These are phyloP conservation scores for Apodemia zela DNA, from an alignment of 2,888 invertebrate species.

Conservation along the genomic window DNA sequence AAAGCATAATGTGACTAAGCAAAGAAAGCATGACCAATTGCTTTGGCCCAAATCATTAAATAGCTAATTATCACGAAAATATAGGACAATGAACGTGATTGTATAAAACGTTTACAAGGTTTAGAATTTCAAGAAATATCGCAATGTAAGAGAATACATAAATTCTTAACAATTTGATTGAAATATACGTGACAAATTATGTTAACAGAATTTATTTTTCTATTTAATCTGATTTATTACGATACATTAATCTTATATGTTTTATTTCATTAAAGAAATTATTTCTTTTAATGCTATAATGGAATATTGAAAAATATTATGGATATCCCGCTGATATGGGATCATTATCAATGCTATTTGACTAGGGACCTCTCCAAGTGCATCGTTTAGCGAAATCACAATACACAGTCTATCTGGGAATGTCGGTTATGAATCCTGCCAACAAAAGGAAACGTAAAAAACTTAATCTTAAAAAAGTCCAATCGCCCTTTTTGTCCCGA, in stretches of 20 bases:
- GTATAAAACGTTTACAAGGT: background rate
- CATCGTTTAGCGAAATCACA: conserved; percentile 67
- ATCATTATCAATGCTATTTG: conserved; percentile 66
- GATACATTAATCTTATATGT: conserved; percentile 19
- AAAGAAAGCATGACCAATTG: conserved; percentile 20
- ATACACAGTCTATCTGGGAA: conserved; percentile 72
- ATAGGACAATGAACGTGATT: background rate
- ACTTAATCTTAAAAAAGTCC: conserved; percentile 55
- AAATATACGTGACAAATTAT: background rate
- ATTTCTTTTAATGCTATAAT: conserved; percentile 44
- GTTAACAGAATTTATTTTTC: background rate
- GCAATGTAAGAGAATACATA: conserved; percentile 22
- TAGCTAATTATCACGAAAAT: conserved; percentile 21
- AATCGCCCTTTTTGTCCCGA: conserved; percentile 61
- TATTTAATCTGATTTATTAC: conserved; percentile 10
- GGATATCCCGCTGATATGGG: conserved; percentile 71
- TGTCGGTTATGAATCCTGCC: conserved; percentile 68
- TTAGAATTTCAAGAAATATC: background rate
- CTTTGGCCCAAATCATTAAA: conserved; percentile 19
- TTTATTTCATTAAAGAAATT: conserved; percentile 44
- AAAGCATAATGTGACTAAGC: conserved; percentile 30
- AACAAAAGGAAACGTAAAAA: conserved; percentile 73
- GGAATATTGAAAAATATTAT: conserved; percentile 69
- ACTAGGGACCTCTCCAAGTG: conserved; percentile 53
- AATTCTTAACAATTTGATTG: conserved; percentile 17